phyloP scores from a whole-genome alignment of 2,113 vertebrate genomes.

The Alosa alosa region DNA sequence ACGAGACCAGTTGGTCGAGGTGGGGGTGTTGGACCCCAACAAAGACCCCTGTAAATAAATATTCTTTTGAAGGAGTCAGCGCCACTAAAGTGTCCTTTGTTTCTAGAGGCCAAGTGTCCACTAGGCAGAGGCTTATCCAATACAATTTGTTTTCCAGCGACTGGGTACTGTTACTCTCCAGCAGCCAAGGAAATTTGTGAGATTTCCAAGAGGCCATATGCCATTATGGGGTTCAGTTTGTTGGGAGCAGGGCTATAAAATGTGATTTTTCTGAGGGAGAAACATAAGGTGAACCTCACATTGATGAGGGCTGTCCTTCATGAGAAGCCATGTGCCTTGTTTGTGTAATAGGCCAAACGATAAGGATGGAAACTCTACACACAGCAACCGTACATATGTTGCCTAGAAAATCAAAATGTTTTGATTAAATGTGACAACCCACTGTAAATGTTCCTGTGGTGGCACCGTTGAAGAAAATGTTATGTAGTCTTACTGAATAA shows the following conservation, averaged over 20 bases:
- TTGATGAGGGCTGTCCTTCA: not conserved
- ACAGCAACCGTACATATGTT: not conserved
- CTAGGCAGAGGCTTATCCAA: constrained; percentile 42
- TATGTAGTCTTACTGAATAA: not conserved
- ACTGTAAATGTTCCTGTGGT: not conserved
- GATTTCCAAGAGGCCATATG: constrained; percentile 51
- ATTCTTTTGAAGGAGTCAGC: constrained; percentile 56
- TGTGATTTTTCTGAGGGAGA: constrained; percentile 7
- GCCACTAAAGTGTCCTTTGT: constrained; percentile 55
- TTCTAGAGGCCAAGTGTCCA: constrained; percentile 44
- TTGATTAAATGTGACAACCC: constrained; percentile 8
- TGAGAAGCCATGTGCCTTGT: not conserved
- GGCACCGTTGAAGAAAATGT: not conserved
- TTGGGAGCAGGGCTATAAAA: constrained; percentile 36
- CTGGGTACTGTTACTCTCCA: constrained; percentile 47
- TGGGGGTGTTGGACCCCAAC: constrained; percentile 22
- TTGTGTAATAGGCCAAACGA: not conserved
- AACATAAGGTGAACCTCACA: not conserved
- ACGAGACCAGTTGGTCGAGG: constrained; percentile 47
- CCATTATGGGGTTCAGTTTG: constrained; percentile 33
- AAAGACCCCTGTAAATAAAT: constrained; percentile 52
- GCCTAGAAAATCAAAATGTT: not conserved
- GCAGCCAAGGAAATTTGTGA: constrained; percentile 41
- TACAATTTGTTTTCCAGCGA: constrained; percentile 52
- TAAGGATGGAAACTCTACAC: not conserved